These are phyloP conservation scores for Phortica okadai DNA, from an alignment of 2,888 invertebrate species.

Conservation along the genomic window DNA sequence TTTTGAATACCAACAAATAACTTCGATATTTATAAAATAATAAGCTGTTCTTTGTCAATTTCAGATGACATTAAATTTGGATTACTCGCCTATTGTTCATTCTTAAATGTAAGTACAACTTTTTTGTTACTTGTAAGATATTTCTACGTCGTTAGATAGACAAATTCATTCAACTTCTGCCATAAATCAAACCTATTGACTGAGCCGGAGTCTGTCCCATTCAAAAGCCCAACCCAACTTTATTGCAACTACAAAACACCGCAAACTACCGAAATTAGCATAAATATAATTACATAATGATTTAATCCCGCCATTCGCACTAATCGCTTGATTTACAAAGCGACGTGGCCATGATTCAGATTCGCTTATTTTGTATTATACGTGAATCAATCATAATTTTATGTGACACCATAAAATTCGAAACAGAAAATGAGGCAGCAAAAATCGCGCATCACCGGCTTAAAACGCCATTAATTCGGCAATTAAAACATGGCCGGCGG, in stretches of 20 bases:
- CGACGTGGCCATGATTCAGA: neutral
- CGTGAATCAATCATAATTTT: constrained; percentile 65
- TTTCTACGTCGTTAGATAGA: too few species aligned
- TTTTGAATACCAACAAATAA: too few species aligned
- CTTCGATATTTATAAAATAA: too few species aligned
- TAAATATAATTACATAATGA: constrained; percentile 61
- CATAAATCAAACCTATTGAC: too few species aligned
- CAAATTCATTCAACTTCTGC: too few species aligned
- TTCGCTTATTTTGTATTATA: constrained; percentile 16
- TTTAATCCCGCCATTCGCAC: constrained; percentile 51
- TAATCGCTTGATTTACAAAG: too few species aligned
- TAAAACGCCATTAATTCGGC: constrained; percentile 59
- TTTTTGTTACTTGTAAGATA: too few species aligned
- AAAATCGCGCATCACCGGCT: constrained; percentile 57
- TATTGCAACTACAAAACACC: constrained; percentile 7
- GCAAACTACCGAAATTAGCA: constrained; percentile 44
- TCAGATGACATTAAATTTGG: too few species aligned
- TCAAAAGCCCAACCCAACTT: constrained; percentile 7
- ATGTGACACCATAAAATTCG: constrained; percentile 38
- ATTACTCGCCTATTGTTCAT: too few species aligned
- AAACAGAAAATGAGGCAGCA: neutral
- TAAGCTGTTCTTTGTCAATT: too few species aligned
- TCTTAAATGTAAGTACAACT: too few species aligned
- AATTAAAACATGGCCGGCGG: constrained; percentile 47
- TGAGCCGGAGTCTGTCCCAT: neutral